Conservation (phyloP, 2,888 invertebrate species). For the Gandaritis pyraliata region DNA sequence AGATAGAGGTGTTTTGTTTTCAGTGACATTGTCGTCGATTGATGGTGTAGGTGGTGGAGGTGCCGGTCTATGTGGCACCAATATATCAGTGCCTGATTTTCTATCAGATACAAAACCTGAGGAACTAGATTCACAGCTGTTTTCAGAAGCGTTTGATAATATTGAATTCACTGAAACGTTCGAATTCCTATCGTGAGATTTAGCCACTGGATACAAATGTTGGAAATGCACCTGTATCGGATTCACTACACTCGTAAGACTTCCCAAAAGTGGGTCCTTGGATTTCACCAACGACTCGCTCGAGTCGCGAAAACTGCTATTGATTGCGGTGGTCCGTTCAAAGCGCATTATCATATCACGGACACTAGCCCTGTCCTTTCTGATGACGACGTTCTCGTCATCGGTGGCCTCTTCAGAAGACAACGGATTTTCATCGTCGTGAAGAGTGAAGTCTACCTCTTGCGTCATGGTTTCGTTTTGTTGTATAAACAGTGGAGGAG, state of each 20-base stretch:
- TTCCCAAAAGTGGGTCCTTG: constrained; percentile 66
- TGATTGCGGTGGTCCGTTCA: constrained; percentile 66
- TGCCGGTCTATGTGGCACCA: constrained; percentile 74
- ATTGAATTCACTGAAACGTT: constrained; percentile 80
- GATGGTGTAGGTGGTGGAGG: constrained; percentile 75
- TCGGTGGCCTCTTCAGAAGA: constrained; percentile 65
- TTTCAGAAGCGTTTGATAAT: constrained; percentile 76
- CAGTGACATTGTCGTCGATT: constrained; percentile 62
- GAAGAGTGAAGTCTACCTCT: constrained; percentile 65
- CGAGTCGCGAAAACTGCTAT: constrained; percentile 59
- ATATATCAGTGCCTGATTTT: constrained; percentile 62
- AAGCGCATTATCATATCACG: constrained; percentile 78
- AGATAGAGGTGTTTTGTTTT: constrained; percentile 62
- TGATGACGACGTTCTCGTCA: constrained; percentile 69
- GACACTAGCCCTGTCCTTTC: constrained; percentile 69
- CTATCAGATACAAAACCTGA: constrained; percentile 79
- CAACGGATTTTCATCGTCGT: constrained; percentile 64
- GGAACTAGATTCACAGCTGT: constrained; percentile 78
- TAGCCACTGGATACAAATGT: constrained; percentile 67
- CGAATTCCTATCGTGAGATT: constrained; percentile 75
- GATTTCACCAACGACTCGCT: constrained; percentile 70
- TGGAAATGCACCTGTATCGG: constrained; percentile 72
- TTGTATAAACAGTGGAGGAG: constrained; percentile 61
- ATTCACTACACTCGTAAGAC: constrained; percentile 73
- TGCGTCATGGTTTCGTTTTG: constrained; percentile 70